Evolutionary conservation across 2,888 invertebrate genomes (phyloP).

Genomic region (Thyatira batis): DNA sequence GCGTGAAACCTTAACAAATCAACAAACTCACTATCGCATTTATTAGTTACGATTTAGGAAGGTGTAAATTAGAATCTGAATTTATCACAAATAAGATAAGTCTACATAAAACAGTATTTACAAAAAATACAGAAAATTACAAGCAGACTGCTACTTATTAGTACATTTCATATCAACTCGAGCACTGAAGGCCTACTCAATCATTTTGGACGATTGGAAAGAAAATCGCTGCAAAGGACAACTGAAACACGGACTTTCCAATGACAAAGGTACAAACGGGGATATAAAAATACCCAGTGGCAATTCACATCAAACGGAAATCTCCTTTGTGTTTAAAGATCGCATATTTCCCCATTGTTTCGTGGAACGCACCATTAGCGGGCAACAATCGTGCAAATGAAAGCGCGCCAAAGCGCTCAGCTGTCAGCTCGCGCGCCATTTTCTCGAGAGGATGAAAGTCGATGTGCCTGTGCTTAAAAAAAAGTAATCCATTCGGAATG

Average conservation of each 20-base stretch:
- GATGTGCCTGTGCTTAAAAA: constrained; percentile 41
- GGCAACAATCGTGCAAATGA: constrained; percentile 62
- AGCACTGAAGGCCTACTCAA: no score
- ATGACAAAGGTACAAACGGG: constrained; percentile 11
- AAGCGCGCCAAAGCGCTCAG: constrained; percentile 62
- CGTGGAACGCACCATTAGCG: constrained; percentile 66
- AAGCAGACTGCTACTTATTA: no score
- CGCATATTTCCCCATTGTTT: constrained; percentile 70
- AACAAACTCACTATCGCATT: no score
- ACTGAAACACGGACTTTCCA: not conserved
- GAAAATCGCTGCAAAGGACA: not conserved
- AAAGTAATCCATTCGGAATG: constrained; percentile 36
- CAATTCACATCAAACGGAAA: constrained; percentile 72
- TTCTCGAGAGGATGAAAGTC: constrained; percentile 46
- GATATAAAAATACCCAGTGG: constrained; percentile 41
- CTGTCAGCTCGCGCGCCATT: constrained; percentile 73
- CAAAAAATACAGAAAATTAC: no score
- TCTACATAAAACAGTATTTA: no score
- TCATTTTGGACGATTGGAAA: not conserved
- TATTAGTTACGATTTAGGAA: no score
- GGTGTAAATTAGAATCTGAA: no score
- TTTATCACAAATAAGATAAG: no score
- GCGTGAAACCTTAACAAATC: no score
- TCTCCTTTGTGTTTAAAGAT: constrained; percentile 66
- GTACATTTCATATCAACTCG: no score